These are phyloP conservation scores for Dryobates pubescens DNA, from an alignment of 2,797 vertebrate species.

Conservation along the genomic window DNA sequence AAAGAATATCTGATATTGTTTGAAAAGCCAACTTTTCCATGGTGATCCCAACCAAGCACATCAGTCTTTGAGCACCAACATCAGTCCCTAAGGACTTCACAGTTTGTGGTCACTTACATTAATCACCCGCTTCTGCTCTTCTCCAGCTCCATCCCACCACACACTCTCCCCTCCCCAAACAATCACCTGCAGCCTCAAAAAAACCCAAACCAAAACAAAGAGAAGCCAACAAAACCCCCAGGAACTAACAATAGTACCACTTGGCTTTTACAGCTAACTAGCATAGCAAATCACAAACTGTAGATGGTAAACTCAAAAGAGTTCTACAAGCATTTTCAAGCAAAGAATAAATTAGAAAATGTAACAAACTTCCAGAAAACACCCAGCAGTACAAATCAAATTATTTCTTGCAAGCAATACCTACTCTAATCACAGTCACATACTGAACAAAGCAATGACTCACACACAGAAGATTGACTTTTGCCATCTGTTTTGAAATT, in stretches of 20 bases:
- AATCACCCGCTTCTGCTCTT: not conserved
- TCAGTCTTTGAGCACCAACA: not conserved
- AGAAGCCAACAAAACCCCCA: not conserved
- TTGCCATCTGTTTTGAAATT: slow-evolving; percentile 59
- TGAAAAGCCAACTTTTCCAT: not conserved
- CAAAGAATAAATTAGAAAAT: not conserved
- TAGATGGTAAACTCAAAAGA: slow-evolving; percentile 1
- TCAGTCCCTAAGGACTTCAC: not conserved
- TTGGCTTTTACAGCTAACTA: not conserved
- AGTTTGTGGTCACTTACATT: not conserved
- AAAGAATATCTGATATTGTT: not conserved
- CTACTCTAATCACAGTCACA: slow-evolving; percentile 11
- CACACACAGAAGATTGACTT: slow-evolving; percentile 17
- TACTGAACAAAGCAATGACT: slow-evolving; percentile 1
- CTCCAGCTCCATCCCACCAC: not conserved
- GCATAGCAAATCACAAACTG: not conserved
- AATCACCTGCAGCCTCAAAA: not conserved
- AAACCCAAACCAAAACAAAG: too few species aligned
- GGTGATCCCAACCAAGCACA: not conserved
- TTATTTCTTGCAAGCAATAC: slow-evolving; percentile 13
- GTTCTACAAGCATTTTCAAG: not conserved
- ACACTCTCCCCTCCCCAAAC: too few species aligned
- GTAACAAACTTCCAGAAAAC: not conserved
- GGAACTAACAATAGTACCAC: not conserved
- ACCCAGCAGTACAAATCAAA: not conserved